Conservation (phyloP, 2,797 vertebrate species). For the Chaetodon trifasciatus region DNA sequence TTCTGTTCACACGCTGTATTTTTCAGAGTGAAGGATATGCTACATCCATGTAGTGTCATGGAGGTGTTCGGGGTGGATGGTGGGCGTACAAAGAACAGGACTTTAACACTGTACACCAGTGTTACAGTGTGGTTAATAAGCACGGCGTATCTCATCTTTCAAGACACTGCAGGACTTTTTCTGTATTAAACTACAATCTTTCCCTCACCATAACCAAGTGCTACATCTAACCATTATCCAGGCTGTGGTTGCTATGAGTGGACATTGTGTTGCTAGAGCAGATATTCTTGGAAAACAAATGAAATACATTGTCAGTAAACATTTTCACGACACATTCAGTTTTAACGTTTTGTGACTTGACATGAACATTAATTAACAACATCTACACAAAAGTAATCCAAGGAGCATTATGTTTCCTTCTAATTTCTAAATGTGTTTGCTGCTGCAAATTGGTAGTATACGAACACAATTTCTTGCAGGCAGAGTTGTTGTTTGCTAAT, state of each 20-base stretch:
- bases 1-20: neutral
- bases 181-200: neutral
- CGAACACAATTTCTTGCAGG: neutral
- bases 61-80: neutral
- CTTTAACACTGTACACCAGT: neutral
- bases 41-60: neutral
- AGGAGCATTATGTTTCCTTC: neutral
- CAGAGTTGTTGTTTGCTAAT: neutral
- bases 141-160: neutral
- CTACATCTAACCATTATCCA: too few species aligned
- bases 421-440: neutral
- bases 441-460: neutral
- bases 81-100: neutral
- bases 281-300: neutral
- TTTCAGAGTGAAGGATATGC: neutral
- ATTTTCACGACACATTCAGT: neutral
- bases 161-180: constrained; percentile 2
- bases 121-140: neutral
- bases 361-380: neutral
- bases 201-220: too few species aligned
- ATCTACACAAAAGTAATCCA: neutral
- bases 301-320: neutral
- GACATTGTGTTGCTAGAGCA: neutral
- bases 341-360: neutral
- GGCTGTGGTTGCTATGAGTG: neutral